Percentiles rank a stretch among this genome's conserved stretches.
Conservation (phyloP, 2,113 vertebrate species). For the Noturus placidus region DNA sequence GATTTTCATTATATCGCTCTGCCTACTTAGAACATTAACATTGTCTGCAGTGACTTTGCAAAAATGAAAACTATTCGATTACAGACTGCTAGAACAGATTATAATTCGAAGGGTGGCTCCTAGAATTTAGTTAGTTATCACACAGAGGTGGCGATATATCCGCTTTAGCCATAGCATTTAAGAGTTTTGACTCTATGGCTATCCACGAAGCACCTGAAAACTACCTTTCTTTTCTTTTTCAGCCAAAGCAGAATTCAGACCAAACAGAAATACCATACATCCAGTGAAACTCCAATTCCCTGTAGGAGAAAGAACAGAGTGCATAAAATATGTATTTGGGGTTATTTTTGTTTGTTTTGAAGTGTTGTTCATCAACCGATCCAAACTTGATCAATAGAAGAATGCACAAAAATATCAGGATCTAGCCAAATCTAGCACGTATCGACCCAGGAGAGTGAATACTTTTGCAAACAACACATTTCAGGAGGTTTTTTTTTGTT, state of each 20-base stretch:
- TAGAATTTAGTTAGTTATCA: not conserved
- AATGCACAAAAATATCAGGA: not conserved
- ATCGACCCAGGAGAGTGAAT: too few relatives aligned
- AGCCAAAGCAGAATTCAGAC: not conserved
- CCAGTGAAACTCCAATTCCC: not conserved
- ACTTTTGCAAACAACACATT: too few relatives aligned
- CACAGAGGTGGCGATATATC: not conserved
- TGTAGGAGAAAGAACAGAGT: not conserved
- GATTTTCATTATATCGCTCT: not conserved
- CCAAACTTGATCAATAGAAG: not conserved
- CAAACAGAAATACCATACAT: not conserved
- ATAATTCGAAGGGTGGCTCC: not conserved
- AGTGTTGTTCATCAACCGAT: not conserved
- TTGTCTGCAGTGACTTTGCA: not conserved
- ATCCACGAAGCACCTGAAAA: not conserved
- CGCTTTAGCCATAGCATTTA: not conserved
- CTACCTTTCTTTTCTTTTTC: too few relatives aligned
- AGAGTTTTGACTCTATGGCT: not conserved
- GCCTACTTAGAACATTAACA: not conserved
- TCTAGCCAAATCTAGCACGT: too few relatives aligned
- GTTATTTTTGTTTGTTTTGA: too few relatives aligned
- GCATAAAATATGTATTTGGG: too few relatives aligned
- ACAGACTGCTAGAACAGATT: too few relatives aligned
- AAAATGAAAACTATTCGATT: not conserved
- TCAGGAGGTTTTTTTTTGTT: too few relatives aligned